Evolutionary conservation across 2,888 invertebrate genomes (phyloP), one percentile per base, ranked within the genome.

Genomic region (Tromatobia lineatoria): DNA sequence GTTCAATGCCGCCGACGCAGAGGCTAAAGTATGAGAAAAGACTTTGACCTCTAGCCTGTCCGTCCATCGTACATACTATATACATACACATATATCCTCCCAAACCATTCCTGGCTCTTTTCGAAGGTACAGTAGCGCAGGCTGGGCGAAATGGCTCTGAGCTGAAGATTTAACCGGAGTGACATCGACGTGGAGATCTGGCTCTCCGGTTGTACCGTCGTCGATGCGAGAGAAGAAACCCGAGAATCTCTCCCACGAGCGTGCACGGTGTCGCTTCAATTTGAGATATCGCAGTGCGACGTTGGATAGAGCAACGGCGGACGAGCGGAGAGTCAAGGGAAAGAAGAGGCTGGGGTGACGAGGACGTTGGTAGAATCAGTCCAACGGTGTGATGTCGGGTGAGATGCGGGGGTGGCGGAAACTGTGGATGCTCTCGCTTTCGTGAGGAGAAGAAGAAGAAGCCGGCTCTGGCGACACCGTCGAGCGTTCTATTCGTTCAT

Each of bases 221-320:
- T 85, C 85, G 82, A 82, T 85, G 79, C 82, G 81, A 82, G 78
- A 82, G 82, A 85, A 82, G 85, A 82, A 85, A 85, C 79, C 79
- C 52, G 78, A 84, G 81, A 81, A 70, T 78, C 70, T 78, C 34
- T 80, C 78, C 69, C 20, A 73, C 77, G 78, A 84, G 74, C 77
- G 64, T 13, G 38, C 76, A 57, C 77, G 84, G 75, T 82, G 88
- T 89, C 91, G 90, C 88, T 91, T 90, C 91, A 92, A 92, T 92
- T 90, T 88, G 89, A 87, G 88, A 90, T 90, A 88, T 88, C 90
- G 90, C 87, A 87, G 80, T 57, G 78, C 66, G 70, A 81, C 66
- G 73, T 71, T 20, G 81, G 84, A 52, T 80, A 20, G 84, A 81
- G 78, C 74, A 57, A 77, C 85, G 85, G 86, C 77, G 87, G 86